Evolutionary conservation across 2,888 invertebrate genomes (phyloP).

Genomic region (Papilio protenor): DNA sequence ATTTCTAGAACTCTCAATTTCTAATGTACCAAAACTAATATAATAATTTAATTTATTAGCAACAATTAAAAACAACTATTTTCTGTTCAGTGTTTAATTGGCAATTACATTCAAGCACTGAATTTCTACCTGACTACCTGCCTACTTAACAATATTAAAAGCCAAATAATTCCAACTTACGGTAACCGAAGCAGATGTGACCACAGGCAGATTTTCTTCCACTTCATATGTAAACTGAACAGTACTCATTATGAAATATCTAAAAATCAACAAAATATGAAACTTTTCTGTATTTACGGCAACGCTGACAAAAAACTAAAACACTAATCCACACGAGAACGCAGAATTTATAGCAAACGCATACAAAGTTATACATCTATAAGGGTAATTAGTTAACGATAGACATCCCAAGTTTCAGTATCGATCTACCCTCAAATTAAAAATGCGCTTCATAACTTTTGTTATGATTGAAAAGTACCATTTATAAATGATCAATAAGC

Average conservation of each 20-base stretch:
- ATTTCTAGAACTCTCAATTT: too few relatives aligned
- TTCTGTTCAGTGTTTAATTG: not conserved
- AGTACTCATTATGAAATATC: slow-evolving; percentile 10
- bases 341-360: slow-evolving; percentile 35
- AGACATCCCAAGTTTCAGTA: not conserved
- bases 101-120: not conserved
- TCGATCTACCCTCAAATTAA: slow-evolving; percentile 33
- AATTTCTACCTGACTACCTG: not conserved
- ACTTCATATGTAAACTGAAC: slow-evolving; percentile 22
- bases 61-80: too few relatives aligned
- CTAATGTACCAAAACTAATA: too few relatives aligned
- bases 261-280: slow-evolving; percentile 2
- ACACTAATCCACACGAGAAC: not conserved
- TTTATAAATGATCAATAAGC: not conserved
- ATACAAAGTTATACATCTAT: slow-evolving; percentile 33
- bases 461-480: not conserved
- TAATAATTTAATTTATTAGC: too few relatives aligned
- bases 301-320: slow-evolving; percentile 20
- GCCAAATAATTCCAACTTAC: not conserved
- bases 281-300: slow-evolving; percentile 1
- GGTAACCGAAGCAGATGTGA: slow-evolving; percentile 18
- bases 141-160: not conserved
- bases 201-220: slow-evolving; percentile 7
- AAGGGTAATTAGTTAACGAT: slow-evolving; percentile 16
- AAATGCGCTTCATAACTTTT: not conserved